Percentiles rank a stretch among this genome's conserved stretches.
These are phyloP conservation scores for Hippocampus zosterae DNA, from an alignment of 2,113 vertebrate species.

Conservation along the genomic window DNA sequence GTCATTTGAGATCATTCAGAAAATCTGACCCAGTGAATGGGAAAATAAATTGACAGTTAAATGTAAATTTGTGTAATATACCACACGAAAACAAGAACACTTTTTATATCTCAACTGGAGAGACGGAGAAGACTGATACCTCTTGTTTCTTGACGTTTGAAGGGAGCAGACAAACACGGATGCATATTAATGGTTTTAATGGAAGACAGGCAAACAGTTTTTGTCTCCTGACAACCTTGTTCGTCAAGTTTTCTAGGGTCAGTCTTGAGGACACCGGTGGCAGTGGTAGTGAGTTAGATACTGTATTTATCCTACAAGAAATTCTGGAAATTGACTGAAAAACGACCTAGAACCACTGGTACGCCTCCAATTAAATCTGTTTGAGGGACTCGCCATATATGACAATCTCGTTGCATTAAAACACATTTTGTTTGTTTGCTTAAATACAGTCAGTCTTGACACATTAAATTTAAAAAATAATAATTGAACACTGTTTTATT, in stretches of 20 bases:
- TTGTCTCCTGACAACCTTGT: neutral
- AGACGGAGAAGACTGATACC: neutral
- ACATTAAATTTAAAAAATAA: too few species aligned
- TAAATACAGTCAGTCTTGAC: too few species aligned
- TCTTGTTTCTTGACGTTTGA: neutral
- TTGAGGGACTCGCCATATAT: too few species aligned
- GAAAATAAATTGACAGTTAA: neutral
- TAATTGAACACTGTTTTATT: too few species aligned
- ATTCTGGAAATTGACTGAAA: neutral
- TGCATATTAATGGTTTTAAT: neutral
- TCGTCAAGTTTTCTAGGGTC: neutral
- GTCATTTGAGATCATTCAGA: neutral
- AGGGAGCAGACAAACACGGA: neutral
- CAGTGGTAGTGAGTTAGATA: too few species aligned
- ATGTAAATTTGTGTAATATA: neutral
- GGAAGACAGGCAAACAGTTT: neutral
- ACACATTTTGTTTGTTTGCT: too few species aligned
- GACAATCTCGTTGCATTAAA: too few species aligned
- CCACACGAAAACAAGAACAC: neutral
- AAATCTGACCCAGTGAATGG: neutral
- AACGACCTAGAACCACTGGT: too few species aligned
- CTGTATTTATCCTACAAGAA: too few species aligned
- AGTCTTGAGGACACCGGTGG: too few species aligned
- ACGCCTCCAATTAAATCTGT: too few species aligned
- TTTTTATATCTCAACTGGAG: neutral